phyloP scores from a whole-genome alignment of 1,140 invertebrate species.

The Babylonia areolata region DNA sequence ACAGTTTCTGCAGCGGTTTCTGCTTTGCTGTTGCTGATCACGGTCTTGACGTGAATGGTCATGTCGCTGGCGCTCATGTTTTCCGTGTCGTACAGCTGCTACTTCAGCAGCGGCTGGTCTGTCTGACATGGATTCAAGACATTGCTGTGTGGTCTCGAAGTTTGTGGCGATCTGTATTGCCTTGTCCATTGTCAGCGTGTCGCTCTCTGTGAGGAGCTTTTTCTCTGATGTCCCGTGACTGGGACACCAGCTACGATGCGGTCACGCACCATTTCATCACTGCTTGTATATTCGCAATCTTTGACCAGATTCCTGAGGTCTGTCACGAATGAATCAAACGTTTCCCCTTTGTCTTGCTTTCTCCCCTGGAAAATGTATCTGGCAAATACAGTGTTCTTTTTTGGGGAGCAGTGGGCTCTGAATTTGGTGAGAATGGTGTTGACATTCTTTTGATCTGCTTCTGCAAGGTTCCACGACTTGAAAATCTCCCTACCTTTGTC shows the following conservation, averaged over 20 bases:
- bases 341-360: slow-evolving; percentile 4
- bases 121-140: neutral
- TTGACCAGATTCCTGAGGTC: slow-evolving; percentile 17
- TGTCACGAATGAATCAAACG: slow-evolving; percentile 27
- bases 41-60: neutral
- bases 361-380: neutral
- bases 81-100: neutral
- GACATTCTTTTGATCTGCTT: no score
- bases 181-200: slow-evolving; percentile 15
- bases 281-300: slow-evolving; percentile 29
- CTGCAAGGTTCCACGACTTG: no score
- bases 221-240: neutral
- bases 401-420: neutral
- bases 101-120: neutral
- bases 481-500: no score
- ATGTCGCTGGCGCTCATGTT: neutral
- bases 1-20: neutral
- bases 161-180: neutral
- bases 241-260: slow-evolving; percentile 19
- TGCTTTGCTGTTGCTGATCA: neutral
- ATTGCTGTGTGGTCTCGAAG: neutral
- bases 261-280: slow-evolving; percentile 16
- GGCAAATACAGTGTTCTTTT: neutral
- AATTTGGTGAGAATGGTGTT: neutral
- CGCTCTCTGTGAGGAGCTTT: slow-evolving; percentile 14